These are phyloP conservation scores for Lerista edwardsae DNA, from an alignment of 2,797 vertebrate species.

Conservation along the genomic window DNA sequence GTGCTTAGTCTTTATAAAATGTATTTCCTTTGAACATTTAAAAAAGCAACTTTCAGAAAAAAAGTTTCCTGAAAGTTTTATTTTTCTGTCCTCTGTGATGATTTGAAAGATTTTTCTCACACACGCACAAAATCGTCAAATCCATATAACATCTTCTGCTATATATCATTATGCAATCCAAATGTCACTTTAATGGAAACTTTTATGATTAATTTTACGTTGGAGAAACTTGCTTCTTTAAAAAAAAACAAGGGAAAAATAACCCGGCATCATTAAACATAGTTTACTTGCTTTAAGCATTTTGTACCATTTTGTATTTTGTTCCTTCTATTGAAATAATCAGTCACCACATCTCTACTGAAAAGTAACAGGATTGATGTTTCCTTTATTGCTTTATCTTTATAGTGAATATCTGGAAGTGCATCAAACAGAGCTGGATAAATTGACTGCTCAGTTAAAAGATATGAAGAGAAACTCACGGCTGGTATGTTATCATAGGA, in stretches of 20 bases:
- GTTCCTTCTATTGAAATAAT: slow-evolving; percentile 36
- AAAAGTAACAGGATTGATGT: slow-evolving; percentile 41
- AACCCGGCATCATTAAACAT: background rate
- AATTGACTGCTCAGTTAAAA: slow-evolving; percentile 92
- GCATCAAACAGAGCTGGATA: slow-evolving; percentile 94
- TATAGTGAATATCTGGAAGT: slow-evolving; percentile 94
- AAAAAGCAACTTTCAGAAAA: background rate
- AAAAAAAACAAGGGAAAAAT: background rate
- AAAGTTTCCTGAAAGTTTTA: background rate
- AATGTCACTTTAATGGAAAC: background rate
- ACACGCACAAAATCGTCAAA: background rate
- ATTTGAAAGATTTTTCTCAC: background rate
- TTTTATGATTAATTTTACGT: background rate
- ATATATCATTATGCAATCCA: background rate
- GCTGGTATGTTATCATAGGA: slow-evolving; percentile 82
- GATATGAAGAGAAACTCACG: slow-evolving; percentile 98
- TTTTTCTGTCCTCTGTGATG: background rate
- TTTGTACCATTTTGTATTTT: slow-evolving; percentile 18
- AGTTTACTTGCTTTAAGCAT: slow-evolving; percentile 17
- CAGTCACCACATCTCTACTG: background rate
- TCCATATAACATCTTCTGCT: background rate
- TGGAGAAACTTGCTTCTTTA: background rate
- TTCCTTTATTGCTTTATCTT: slow-evolving; percentile 64
- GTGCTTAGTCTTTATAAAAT: background rate
- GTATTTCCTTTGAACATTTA: background rate